A percentile compares a stretch with the other conserved stretches of the same genome.
These are phyloP conservation scores for Trissoscelio sp. DNA, from an alignment of 2,888 invertebrate species.

Conservation along the genomic window DNA sequence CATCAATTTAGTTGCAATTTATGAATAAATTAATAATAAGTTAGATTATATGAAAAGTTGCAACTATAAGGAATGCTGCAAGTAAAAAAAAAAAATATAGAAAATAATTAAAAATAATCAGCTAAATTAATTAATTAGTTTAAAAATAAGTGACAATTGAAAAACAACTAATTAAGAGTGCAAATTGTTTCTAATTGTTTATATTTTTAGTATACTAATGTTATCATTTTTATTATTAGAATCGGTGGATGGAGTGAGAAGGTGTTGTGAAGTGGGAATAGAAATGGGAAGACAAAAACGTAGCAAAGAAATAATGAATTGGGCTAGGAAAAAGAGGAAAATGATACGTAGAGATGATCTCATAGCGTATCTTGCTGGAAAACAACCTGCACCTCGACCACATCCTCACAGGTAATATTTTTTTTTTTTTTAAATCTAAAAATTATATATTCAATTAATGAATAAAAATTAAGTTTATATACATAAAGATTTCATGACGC, in stretches of 20 bases:
- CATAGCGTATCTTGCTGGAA: constrained; percentile 90
- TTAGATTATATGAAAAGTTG: too few species aligned
- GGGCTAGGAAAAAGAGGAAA: constrained; percentile 90
- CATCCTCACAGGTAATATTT: constrained; percentile 84
- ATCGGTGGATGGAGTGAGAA: constrained; percentile 88
- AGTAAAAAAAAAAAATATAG: too few species aligned
- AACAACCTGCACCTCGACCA: constrained; percentile 86
- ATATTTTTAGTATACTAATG: background rate
- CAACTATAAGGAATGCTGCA: too few species aligned
- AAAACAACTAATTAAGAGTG: too few species aligned
- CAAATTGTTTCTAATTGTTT: too few species aligned
- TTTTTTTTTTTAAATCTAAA: too few species aligned
- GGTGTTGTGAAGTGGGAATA: constrained; percentile 88
- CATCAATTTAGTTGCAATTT: too few species aligned
- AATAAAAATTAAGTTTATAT: background rate
- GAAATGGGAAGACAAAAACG: constrained; percentile 90
- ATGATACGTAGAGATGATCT: constrained; percentile 91
- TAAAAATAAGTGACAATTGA: too few species aligned
- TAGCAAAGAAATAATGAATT: constrained; percentile 90
- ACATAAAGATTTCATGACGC: background rate
- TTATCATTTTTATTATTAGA: constrained; percentile 83
- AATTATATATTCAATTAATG: too few species aligned
- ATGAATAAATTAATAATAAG: too few species aligned
- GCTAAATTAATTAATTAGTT: too few species aligned
- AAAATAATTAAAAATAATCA: too few species aligned